Percentiles rank a stretch among this genome's conserved stretches.
These are phyloP conservation scores for Reticulitermes speratus DNA, from an alignment of 1,140 invertebrate species.

Conservation along the genomic window DNA sequence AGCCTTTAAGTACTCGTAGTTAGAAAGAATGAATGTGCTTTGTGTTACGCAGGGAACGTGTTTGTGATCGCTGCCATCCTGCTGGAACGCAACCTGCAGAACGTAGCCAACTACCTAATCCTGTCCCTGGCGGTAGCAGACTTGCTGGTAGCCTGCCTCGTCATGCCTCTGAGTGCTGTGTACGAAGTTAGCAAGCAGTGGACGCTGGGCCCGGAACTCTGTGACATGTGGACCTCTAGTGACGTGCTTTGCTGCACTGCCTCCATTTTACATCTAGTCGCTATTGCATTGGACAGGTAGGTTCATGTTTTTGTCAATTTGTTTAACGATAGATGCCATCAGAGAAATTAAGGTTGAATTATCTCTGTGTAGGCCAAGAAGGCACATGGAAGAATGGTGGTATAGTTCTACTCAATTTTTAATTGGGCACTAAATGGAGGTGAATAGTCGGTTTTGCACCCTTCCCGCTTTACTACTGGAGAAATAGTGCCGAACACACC, in stretches of 20 bases:
- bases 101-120: slow-evolving; percentile 84
- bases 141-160: slow-evolving; percentile 78
- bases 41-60: slow-evolving; percentile 71
- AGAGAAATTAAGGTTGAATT: too few relatives aligned
- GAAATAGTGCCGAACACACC: too few relatives aligned
- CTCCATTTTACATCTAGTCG: slow-evolving; percentile 91
- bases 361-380: too few relatives aligned
- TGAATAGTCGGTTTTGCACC: too few relatives aligned
- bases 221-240: slow-evolving; percentile 91
- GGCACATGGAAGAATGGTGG: too few relatives aligned
- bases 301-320: background rate
- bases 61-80: slow-evolving; percentile 94
- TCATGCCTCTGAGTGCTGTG: slow-evolving; percentile 76
- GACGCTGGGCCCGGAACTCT: slow-evolving; percentile 81
- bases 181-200: slow-evolving; percentile 62
- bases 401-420: too few relatives aligned
- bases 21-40: background rate
- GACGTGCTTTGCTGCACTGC: slow-evolving; percentile 93
- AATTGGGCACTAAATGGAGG: too few relatives aligned
- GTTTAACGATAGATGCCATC: too few relatives aligned
- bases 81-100: slow-evolving; percentile 82
- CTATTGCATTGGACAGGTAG: slow-evolving; percentile 90
- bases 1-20: too few relatives aligned
- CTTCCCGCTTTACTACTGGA: too few relatives aligned
- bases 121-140: slow-evolving; percentile 84